These are phyloP conservation scores for Peromyscus nudipes DNA, from an alignment of 2,797 vertebrate species.

Conservation along the genomic window DNA sequence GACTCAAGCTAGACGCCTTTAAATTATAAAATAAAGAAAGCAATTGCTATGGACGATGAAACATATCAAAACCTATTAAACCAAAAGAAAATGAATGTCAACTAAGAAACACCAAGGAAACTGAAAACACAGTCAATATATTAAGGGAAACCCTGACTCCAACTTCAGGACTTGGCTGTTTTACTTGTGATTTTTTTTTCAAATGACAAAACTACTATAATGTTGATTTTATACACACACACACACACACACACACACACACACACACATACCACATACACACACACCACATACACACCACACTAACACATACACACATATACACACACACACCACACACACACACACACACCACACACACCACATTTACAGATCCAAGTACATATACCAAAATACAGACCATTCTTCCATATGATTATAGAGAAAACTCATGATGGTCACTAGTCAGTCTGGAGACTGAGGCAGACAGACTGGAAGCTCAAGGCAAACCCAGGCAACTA, in stretches of 20 bases:
- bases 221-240: neutral
- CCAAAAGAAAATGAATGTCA: slow-evolving; percentile 29
- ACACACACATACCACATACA: neutral
- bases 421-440: no score
- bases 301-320: neutral
- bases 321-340: neutral
- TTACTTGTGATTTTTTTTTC: slow-evolving; percentile 54
- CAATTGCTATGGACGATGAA: slow-evolving; percentile 24
- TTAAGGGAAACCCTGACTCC: neutral
- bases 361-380: slow-evolving; percentile 24
- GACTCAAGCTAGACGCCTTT: neutral
- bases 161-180: slow-evolving; percentile 4
- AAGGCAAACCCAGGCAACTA: neutral
- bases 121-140: slow-evolving; percentile 21
- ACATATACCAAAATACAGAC: neutral
- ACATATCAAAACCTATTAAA: slow-evolving; percentile 13
- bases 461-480: neutral
- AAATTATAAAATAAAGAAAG: neutral
- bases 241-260: neutral
- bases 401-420: neutral
- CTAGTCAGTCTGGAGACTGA: neutral
- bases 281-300: neutral
- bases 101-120: slow-evolving; percentile 48
- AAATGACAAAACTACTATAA: slow-evolving; percentile 40
- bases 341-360: neutral